Evolutionary conservation across 2,888 invertebrate species (phyloP).

Genomic region (Tricholauxania praeusta): DNA sequence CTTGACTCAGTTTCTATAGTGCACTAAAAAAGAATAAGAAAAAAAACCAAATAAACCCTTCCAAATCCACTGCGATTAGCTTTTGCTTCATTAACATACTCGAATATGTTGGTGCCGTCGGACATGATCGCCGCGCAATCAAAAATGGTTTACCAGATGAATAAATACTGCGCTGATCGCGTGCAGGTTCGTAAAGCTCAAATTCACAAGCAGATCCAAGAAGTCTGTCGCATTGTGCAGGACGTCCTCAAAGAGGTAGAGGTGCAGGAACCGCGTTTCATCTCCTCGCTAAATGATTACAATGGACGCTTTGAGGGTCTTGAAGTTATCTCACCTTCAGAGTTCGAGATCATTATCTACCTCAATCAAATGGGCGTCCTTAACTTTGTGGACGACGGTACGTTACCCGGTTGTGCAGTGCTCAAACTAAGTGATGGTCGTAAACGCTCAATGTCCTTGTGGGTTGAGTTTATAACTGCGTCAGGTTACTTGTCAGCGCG

Average conservation of each 20-base stretch:
- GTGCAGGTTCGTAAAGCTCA: constrained; percentile 88
- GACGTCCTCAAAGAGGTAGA: constrained; percentile 96
- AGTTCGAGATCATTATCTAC: constrained; percentile 95
- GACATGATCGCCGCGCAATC: constrained; percentile 96
- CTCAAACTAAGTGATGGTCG: constrained; percentile 95
- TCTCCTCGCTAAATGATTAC: constrained; percentile 90
- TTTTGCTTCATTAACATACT: background rate
- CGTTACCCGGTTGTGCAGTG: constrained; percentile 92
- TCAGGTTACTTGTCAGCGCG: constrained; percentile 95
- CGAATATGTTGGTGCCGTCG: constrained; percentile 88
- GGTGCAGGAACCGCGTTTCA: constrained; percentile 94
- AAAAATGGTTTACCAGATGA: constrained; percentile 95
- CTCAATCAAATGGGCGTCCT: constrained; percentile 99
- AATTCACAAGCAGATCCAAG: constrained; percentile 89
- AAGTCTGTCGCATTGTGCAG: constrained; percentile 93
- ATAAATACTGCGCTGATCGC: constrained; percentile 92
- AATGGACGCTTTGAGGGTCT: constrained; percentile 93
- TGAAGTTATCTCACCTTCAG: constrained; percentile 91
- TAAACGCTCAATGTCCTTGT: constrained; percentile 96
- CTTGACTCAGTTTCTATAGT: constrained; percentile 34
- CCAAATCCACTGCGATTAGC: background rate
- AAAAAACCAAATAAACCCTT: constrained; percentile 4
- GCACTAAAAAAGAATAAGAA: constrained; percentile 9
- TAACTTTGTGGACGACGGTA: constrained; percentile 97
- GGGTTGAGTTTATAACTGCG: constrained; percentile 98